These are phyloP conservation scores for Myrmophylax atrothorax DNA, from an alignment of 2,113 vertebrate species.

Conservation along the genomic window DNA sequence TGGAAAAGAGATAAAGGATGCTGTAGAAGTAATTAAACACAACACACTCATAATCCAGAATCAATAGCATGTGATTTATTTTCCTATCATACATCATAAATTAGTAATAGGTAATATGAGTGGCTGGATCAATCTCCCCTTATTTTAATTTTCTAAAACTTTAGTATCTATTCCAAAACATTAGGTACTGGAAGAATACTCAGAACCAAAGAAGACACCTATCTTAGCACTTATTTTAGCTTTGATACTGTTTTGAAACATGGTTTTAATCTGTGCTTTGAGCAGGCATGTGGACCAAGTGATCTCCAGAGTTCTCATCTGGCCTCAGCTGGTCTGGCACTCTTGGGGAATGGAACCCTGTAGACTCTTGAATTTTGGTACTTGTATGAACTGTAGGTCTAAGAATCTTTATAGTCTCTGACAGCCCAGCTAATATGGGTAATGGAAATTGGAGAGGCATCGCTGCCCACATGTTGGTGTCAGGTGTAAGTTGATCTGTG, in stretches of 20 bases:
- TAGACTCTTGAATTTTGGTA: background rate
- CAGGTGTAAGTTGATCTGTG: background rate
- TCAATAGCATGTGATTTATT: conserved; percentile 35
- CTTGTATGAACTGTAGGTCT: background rate
- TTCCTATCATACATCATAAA: conserved; percentile 22
- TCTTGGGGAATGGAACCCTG: background rate
- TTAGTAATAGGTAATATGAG: background rate
- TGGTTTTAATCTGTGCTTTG: background rate
- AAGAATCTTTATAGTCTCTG: background rate
- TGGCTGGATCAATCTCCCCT: background rate
- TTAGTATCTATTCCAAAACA: background rate
- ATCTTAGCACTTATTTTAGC: background rate
- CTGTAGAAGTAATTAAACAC: conserved; percentile 25
- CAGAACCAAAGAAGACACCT: background rate
- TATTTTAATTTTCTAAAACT: background rate
- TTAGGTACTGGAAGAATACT: background rate
- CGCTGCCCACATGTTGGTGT: fast-evolving
- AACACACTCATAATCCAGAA: conserved; percentile 6
- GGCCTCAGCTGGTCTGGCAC: background rate
- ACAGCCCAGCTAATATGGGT: fast-evolving
- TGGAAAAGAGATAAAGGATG: background rate
- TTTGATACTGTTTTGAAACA: background rate
- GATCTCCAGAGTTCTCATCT: background rate
- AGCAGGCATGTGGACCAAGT: fast-evolving
- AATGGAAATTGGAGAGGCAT: background rate